Base-by-base conservation (phyloP, 2,113 vertebrate genomes). In the Syngnathus scovelli region DNA sequence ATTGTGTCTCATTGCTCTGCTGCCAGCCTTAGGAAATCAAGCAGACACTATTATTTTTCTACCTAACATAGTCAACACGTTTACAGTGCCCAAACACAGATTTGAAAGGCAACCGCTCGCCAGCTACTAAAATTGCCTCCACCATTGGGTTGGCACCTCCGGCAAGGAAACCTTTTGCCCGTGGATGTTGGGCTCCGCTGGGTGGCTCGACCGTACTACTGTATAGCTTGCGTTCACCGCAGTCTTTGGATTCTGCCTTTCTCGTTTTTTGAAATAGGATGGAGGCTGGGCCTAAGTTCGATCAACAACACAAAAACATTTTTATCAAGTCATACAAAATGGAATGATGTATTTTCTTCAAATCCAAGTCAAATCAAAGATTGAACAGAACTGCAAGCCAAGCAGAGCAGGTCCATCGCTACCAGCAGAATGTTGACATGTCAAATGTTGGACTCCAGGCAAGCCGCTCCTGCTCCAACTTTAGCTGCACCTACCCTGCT, bases 401-500 rank as follows among this genome's bases (percentile, higher is more conserved):
- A 46, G 3, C 3, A 33, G 3, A 33, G 16, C 46, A 49, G 6
- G 16, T 49, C 27, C 16, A 49, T 2, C 15, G 15, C 16, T 18
- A 6, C 6, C 52, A 23, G 0, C 52, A 13, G 23, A 56, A 56
- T 13, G 23, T 56, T 33, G 23, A 27, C 33, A 5, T 65, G 13
- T 5, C 33, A 27, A 46, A 36, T 19, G 6, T 64, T n/a, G 63
- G 2, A 0, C 46, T 91, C 78, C 90, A 99, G 94, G 93, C 95
- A 64, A 98, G 95, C 87, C 95, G 95, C 80, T 98, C 95, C 83
- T 96, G 95, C 64, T 96, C 95, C 78, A 99, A 95, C 84, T 89
- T 99, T 75, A 98, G 96, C 86, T 98, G 96, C 76, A 98, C 96
- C 70, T 95, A 98, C 87, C 98, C 97, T 0, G 96, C 95, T 0